Conservation (phyloP, 2,888 invertebrate species). For the Ennomos quercinarius region DNA sequence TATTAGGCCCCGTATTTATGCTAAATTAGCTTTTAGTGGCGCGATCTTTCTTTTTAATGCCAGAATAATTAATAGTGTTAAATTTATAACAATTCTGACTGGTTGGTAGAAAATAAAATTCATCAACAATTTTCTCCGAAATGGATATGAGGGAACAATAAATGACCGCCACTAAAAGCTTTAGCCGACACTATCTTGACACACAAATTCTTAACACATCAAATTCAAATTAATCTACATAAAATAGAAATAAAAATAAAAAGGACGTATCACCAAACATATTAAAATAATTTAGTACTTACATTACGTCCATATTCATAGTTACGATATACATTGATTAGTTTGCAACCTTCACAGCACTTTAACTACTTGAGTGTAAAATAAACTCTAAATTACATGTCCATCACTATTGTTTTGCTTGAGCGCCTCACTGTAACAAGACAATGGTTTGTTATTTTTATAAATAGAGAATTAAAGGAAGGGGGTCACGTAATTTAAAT, state of each 20-base stretch:
- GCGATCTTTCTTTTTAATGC: slow-evolving; percentile 6
- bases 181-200: slow-evolving; percentile 53
- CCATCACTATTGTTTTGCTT: slow-evolving; percentile 25
- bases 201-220: slow-evolving; percentile 67
- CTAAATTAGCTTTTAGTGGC: slow-evolving; percentile 60
- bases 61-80: not conserved
- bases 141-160: not conserved
- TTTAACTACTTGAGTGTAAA: slow-evolving; percentile 61
- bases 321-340: slow-evolving; percentile 68
- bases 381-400: slow-evolving; percentile 46
- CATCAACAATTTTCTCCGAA: too few relatives aligned
- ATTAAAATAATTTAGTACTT: slow-evolving; percentile 84
- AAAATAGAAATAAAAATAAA: slow-evolving; percentile 68
- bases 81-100: not conserved
- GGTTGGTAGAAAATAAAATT: too few relatives aligned
- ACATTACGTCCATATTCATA: slow-evolving; percentile 63
- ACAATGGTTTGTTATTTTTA: slow-evolving; percentile 7
- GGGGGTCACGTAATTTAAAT: slow-evolving; percentile 12
- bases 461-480: not conserved
- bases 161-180: slow-evolving; percentile 61
- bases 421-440: slow-evolving; percentile 65
- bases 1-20: slow-evolving; percentile 64
- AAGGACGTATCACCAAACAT: slow-evolving; percentile 78
- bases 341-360: slow-evolving; percentile 76
- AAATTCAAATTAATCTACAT: slow-evolving; percentile 64